Conservation (phyloP, 2,113 vertebrate species). For the Hoplias malabaricus region DNA sequence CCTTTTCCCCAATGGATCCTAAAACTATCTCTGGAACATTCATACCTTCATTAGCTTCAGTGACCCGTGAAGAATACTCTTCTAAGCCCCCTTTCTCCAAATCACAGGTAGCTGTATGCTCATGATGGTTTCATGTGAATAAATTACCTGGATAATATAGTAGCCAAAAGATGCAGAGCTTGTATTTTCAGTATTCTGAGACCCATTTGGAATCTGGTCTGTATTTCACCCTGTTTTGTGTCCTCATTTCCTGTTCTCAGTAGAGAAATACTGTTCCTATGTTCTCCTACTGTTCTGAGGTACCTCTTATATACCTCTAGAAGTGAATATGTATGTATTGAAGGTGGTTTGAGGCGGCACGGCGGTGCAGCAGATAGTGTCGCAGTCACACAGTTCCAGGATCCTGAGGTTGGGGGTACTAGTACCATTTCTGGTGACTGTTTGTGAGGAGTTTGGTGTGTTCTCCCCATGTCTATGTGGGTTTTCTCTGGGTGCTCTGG, state of each 20-base stretch:
- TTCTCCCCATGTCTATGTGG: no score
- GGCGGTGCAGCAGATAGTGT: no score
- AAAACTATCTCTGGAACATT: background rate
- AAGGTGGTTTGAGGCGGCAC: no score
- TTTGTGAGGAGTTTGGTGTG: no score
- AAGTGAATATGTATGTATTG: background rate
- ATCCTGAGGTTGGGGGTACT: no score
- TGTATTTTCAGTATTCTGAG: background rate
- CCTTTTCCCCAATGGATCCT: background rate
- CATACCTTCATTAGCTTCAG: background rate
- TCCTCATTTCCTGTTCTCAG: background rate
- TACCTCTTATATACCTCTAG: background rate
- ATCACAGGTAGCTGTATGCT: constrained; percentile 14
- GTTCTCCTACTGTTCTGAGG: background rate
- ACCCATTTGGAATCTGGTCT: background rate
- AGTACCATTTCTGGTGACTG: no score
- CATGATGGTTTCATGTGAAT: constrained; percentile 4
- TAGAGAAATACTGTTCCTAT: background rate
- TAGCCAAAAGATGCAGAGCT: background rate
- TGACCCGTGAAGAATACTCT: background rate
- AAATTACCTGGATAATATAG: constrained; percentile 11
- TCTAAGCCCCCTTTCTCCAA: background rate
- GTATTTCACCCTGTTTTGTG: background rate
- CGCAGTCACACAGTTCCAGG: no score
- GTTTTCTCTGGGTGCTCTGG: no score